A percentile compares a stretch with the other conserved stretches of the same genome.
Evolutionary conservation across 2,888 invertebrate species (phyloP).

Genomic region (Phyllotreta cruciferae): DNA sequence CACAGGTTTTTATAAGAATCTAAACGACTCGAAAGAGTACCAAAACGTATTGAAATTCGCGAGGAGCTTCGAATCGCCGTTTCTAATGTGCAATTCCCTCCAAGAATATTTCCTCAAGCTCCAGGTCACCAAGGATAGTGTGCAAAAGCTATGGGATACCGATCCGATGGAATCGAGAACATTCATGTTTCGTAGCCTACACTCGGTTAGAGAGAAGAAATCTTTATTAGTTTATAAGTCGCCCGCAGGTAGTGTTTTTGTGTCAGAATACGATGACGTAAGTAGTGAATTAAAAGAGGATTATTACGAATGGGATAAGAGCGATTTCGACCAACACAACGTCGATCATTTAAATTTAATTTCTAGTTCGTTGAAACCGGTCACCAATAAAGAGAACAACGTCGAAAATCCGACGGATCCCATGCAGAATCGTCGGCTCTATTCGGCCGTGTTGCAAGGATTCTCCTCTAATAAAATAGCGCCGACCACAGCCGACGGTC

Average conservation of each 20-base stretch:
- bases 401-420: conserved; percentile 34
- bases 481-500: conserved; percentile 32
- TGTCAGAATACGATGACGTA: conserved; percentile 46
- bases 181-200: conserved; percentile 35
- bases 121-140: conserved; percentile 42
- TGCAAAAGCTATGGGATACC: conserved; percentile 51
- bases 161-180: conserved; percentile 35
- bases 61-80: conserved; percentile 45
- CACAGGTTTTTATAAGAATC: conserved; percentile 29
- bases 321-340: conserved; percentile 26
- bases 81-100: conserved; percentile 47
- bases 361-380: conserved; percentile 42
- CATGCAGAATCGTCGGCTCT: conserved; percentile 47
- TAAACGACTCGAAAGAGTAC: conserved; percentile 18
- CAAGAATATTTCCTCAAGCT: conserved; percentile 38
- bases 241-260: conserved; percentile 49
- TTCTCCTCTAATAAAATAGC: conserved; percentile 39
- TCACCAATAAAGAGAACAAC: conserved; percentile 39
- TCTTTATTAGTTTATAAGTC: conserved; percentile 49
- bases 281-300: conserved; percentile 37
- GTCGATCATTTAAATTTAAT: conserved; percentile 36
- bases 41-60: conserved; percentile 25
- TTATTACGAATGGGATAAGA: conserved; percentile 36
- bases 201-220: conserved; percentile 40
- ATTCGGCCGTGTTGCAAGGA: conserved; percentile 59